Percentiles rank a stretch among this genome's conserved stretches.
phyloP scores from a whole-genome alignment of 2,797 vertebrate genomes.

The Cossypha dichroa region DNA sequence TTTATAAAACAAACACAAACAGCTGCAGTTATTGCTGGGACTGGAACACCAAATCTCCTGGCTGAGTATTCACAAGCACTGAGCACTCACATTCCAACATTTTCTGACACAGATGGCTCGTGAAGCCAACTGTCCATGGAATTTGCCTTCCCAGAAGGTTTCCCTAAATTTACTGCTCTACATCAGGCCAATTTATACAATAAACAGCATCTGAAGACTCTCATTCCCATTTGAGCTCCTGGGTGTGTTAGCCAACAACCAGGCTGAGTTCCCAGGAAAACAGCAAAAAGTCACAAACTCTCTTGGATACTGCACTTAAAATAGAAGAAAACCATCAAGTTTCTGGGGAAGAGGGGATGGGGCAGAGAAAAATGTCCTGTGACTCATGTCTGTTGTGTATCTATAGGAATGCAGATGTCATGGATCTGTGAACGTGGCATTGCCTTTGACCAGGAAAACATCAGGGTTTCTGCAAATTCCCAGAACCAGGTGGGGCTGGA shows the following conservation, averaged over 20 bases:
- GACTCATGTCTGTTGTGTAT: fast-evolving
- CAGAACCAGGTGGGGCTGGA: background rate
- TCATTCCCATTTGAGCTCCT: background rate
- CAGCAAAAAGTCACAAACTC: background rate
- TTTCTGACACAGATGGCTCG: background rate
- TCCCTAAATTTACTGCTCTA: background rate
- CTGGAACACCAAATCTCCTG: background rate
- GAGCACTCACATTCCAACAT: background rate
- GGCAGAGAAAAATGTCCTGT: background rate
- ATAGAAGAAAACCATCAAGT: background rate
- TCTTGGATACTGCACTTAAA: fast-evolving
- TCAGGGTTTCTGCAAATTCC: background rate
- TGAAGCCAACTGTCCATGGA: background rate
- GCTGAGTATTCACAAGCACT: background rate
- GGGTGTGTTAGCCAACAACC: background rate
- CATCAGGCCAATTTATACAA: background rate
- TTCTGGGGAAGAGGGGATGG: background rate
- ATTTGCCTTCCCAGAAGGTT: background rate
- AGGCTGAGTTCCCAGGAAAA: background rate
- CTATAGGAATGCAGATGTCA: background rate
- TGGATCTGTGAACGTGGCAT: background rate
- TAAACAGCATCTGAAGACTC: background rate
- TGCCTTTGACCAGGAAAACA: background rate
- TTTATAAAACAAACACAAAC: background rate
- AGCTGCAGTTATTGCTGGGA: background rate